Evolutionary conservation across 2,113 vertebrate genomes (phyloP).

Genomic region (Gopherus evgoodei): DNA sequence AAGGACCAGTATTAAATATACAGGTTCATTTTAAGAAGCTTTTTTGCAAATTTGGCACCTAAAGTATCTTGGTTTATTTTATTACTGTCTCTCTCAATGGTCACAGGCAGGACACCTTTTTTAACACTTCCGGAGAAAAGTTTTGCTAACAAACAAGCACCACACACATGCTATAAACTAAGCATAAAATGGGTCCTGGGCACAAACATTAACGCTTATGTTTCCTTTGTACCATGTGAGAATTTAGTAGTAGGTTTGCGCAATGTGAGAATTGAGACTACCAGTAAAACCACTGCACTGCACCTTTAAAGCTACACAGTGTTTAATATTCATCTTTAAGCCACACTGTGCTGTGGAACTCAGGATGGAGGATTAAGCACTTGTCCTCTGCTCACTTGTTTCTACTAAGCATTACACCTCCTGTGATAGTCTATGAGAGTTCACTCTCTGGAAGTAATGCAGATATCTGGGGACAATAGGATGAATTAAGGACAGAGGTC

Average conservation of each 20-base stretch:
- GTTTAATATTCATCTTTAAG: not conserved
- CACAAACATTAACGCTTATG: not conserved
- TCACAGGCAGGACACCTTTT: not conserved
- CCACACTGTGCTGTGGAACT: not conserved
- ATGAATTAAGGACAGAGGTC: too few species aligned
- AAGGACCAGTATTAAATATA: conserved; percentile 11
- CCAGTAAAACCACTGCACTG: not conserved
- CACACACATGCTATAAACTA: not conserved
- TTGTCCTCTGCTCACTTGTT: not conserved
- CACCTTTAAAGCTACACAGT: not conserved
- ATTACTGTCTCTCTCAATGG: not conserved
- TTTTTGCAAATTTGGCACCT: not conserved
- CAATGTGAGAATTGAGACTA: too few species aligned
- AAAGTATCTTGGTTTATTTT: not conserved
- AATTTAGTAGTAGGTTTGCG: not conserved
- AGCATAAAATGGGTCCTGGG: not conserved
- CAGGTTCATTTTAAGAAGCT: conserved; percentile 12
- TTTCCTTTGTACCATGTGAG: not conserved
- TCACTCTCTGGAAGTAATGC: not conserved
- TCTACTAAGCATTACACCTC: not conserved
- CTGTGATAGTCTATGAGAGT: not conserved
- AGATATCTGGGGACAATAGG: too few species aligned
- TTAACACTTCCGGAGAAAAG: not conserved
- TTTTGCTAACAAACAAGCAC: not conserved
- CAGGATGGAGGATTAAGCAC: not conserved